These are phyloP conservation scores for Silurus meridionalis DNA, from an alignment of 2,113 vertebrate species.

Conservation along the genomic window DNA sequence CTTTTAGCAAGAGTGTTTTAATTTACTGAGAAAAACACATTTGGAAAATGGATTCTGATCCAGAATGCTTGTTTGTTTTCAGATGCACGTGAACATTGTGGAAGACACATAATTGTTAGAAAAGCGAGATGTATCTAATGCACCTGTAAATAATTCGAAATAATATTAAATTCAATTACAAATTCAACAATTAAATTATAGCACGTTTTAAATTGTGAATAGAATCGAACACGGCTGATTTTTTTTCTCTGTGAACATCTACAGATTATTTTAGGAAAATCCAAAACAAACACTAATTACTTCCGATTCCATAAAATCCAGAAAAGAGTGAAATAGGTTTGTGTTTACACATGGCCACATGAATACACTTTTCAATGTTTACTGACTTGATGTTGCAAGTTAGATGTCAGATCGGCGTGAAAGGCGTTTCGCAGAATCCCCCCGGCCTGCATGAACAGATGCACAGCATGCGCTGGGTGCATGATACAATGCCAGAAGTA, in stretches of 20 bases:
- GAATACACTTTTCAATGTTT: background rate
- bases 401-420: slow-evolving; percentile 13
- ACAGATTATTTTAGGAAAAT: background rate
- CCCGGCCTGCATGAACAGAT: slow-evolving; percentile 63
- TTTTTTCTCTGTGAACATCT: background rate
- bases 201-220: too few species aligned
- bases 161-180: background rate
- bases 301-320: background rate
- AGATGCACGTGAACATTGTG: background rate
- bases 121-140: background rate
- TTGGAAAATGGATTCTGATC: background rate
- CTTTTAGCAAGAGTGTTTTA: background rate
- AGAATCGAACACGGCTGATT: too few species aligned
- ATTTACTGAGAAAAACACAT: background rate
- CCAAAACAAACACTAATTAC: background rate
- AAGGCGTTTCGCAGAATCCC: slow-evolving; percentile 34
- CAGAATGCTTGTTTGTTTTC: background rate
- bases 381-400: background rate
- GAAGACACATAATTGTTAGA: background rate
- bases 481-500: slow-evolving; percentile 69
- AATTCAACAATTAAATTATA: too few species aligned
- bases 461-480: slow-evolving; percentile 60
- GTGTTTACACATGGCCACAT: background rate
- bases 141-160: background rate
- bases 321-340: background rate